Evolutionary conservation across 2,888 invertebrate genomes (phyloP).

Genomic region (Deilephila elpenor): DNA sequence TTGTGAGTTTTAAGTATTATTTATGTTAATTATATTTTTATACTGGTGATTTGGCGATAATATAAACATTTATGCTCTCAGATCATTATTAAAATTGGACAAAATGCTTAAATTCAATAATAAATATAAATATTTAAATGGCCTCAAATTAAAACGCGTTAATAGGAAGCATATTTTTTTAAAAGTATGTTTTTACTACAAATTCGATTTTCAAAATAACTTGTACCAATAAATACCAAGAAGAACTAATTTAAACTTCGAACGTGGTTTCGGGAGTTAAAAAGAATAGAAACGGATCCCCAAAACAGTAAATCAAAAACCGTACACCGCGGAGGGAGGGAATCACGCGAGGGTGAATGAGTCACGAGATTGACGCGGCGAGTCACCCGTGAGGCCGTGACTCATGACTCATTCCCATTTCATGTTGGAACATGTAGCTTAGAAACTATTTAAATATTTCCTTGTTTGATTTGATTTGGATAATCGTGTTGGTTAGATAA

Average conservation of each 20-base stretch:
- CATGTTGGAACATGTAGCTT: background rate
- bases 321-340: slow-evolving; percentile 34
- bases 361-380: slow-evolving; percentile 44
- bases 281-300: slow-evolving; percentile 33
- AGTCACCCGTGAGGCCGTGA: slow-evolving; percentile 33
- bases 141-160: no score
- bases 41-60: no score
- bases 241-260: background rate
- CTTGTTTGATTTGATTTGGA: background rate
- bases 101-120: no score
- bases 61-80: no score
- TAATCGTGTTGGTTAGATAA: background rate
- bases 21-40: no score
- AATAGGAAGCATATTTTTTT: no score
- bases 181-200: no score
- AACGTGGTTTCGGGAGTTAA: background rate
- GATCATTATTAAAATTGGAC: no score
- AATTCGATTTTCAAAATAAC: no score
- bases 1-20: no score
- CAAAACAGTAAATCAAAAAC: slow-evolving; percentile 46
- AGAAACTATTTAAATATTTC: background rate
- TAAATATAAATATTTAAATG: no score
- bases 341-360: slow-evolving; percentile 36
- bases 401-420: slow-evolving; percentile 16
- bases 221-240: background rate